Base-by-base conservation (phyloP, 1,140 invertebrate species). In the Lysiphlebus fabarum region DNA sequence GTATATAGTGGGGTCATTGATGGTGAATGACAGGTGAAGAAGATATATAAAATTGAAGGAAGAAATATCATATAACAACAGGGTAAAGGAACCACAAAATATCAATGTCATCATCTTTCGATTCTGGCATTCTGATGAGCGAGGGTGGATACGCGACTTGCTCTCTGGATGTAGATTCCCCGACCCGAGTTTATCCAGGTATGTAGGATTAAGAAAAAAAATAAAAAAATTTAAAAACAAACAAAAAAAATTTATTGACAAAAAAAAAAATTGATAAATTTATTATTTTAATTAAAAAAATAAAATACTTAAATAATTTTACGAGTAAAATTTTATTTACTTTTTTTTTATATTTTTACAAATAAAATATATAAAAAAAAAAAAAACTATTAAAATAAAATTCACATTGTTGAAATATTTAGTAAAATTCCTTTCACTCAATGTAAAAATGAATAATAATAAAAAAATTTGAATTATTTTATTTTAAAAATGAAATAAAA, bases 41-140 rank as follows among this genome's bases (percentile, higher is more conserved):
- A 40, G 14, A 53, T 3, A 53, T 38, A 12, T 26, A 47, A 40
- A 38, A 47, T 37, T 36, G 26, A 37, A 45, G 10, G 26, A 40
- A 38, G 40, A 59, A 37, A 44, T 51, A 51, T n/a, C 33, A 36
- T 51, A 10, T 5, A 12, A 11, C 56, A 44, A 26, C 51, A 43
- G 43, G 43, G 42, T 59, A 49, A n/a, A 53, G 45, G 26, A 60
- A 45, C 10, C 59, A 47, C 51, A 42, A 42, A 43, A 43, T 53
- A 61, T 64, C 59, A 45, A 64, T 64, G 62, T 64, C 53, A 11
- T 60, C 58, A 43, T 60, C 62, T 54, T 61, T 64, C 53, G 62
- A 64, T 64, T 64, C 62, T 45, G 62, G 62, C 37, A 64, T 64
- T 56, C 59, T 64, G 59, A 56, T 64, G 56, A 64, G 62, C 42